Base-by-base conservation (phyloP, 1,140 invertebrate species). In the Nautilus pompilius region DNA sequence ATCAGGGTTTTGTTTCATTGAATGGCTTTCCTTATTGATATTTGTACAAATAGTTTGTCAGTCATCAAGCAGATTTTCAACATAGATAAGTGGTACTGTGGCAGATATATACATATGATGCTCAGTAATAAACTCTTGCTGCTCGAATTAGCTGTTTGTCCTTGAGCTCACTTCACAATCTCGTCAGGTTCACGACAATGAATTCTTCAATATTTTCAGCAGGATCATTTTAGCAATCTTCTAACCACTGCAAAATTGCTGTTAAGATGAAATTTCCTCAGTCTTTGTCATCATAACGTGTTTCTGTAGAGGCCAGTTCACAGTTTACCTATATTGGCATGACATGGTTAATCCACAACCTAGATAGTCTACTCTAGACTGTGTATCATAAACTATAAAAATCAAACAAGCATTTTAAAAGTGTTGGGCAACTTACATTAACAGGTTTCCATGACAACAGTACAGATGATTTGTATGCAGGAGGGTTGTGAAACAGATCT, bases 401-500 rank as follows among this genome's bases (percentile, higher is more conserved):
- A 10, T 41, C 36, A 10, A 8, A 41, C 8, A 41, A n/a, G 8
- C 8, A 41, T 10, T 41, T 41, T 41, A n/a, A 41, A 41, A 41
- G 22, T 54, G 41, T 54, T 13, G 20, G n/a, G 26, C 8, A 62
- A 69, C 76, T 77, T 66, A 81, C 78, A 30, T 66, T 65, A 15
- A 76, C 61, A 59, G 89, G 88, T 83, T 92, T 91, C 89, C 94
- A 98, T 36, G 95, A 98, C 17, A 97, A 84, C 51, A 88, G 88
- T 67, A 98, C 87, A 53, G 86, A 85, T 69, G 90, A 90, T 78
- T 96, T 98, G 80, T 93, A 97, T 68, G 90, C 90, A 3, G 96
- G 96, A 36, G 95, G 94, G 65, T 89, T 90, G 78, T 96, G 93
- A 81, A 98, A 97, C 58, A 98, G 84, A 84, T 98, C 96, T 79